Percentiles rank a stretch among this genome's conserved stretches.
Conservation (phyloP, 2,888 invertebrate genomes). For the Plagodis dolabraria region DNA sequence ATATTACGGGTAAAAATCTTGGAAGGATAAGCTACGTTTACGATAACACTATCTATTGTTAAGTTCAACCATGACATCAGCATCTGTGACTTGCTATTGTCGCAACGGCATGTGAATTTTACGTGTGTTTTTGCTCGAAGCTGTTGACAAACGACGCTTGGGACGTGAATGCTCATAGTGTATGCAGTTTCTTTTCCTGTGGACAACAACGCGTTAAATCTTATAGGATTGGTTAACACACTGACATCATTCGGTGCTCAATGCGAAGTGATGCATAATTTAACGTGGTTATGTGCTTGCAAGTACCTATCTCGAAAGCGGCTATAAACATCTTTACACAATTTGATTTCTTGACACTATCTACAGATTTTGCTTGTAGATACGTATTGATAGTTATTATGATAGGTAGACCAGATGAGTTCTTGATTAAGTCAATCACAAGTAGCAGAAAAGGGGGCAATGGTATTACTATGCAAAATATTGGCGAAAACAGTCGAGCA, state of each 20-base stretch:
- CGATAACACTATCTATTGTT: constrained; percentile 11
- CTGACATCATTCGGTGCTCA: constrained; percentile 5
- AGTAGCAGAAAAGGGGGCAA: too few species aligned
- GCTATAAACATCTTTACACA: too few species aligned
- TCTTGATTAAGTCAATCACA: too few species aligned
- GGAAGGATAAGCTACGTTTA: too few species aligned
- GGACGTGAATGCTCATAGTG: constrained; percentile 3
- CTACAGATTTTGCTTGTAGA: too few species aligned
- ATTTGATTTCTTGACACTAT: too few species aligned
- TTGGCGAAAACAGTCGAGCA: too few species aligned
- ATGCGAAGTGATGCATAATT: constrained; percentile 8
- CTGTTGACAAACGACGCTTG: constrained; percentile 5
- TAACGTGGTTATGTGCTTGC: background rate
- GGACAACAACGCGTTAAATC: background rate
- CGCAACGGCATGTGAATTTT: constrained; percentile 12
- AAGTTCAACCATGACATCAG: constrained; percentile 14
- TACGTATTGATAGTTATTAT: too few species aligned
- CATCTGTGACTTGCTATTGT: constrained; percentile 5
- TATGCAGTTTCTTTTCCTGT: constrained; percentile 5
- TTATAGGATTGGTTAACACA: constrained; percentile 6
- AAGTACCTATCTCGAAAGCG: background rate
- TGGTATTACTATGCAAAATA: too few species aligned
- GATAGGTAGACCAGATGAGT: too few species aligned
- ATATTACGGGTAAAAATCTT: background rate
- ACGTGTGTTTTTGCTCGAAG: constrained; percentile 10